Percentiles rank a stretch among this genome's conserved stretches.
These are phyloP conservation scores for Macropus fuliginosus DNA, from an alignment of 2,797 vertebrate species.

Conservation along the genomic window DNA sequence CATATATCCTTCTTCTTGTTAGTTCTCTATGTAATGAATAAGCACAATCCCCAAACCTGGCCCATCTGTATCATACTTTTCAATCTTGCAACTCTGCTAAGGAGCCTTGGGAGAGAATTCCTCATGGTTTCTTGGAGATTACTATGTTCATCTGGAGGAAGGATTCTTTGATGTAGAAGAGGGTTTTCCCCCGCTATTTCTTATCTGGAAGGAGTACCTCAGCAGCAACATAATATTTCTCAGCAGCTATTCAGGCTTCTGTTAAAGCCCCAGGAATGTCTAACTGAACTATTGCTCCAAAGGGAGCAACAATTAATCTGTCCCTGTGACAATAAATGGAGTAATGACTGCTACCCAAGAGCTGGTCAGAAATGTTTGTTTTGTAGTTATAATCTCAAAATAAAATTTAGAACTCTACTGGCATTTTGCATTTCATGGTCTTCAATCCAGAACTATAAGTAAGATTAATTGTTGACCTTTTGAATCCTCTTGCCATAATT, in stretches of 20 bases:
- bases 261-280: slow-evolving; percentile 18
- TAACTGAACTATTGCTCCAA: slow-evolving; percentile 38
- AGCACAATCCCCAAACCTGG: slow-evolving; percentile 50
- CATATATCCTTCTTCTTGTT: slow-evolving; percentile 18
- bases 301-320: slow-evolving; percentile 41
- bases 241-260: background rate
- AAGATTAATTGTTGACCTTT: background rate
- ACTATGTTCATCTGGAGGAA: slow-evolving; percentile 43
- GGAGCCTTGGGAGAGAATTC: background rate
- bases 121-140: slow-evolving; percentile 58
- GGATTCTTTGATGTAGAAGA: slow-evolving; percentile 24
- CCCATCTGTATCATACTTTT: slow-evolving; percentile 51
- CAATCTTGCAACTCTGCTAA: slow-evolving; percentile 54
- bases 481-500: background rate
- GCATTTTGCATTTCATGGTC: slow-evolving; percentile 28
- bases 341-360: background rate
- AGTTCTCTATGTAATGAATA: slow-evolving; percentile 46
- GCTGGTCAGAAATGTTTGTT: rapidly evolving
- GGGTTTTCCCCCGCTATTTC: slow-evolving; percentile 49
- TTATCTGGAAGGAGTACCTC: slow-evolving; percentile 51
- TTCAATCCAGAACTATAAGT: slow-evolving; percentile 1
- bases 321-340: background rate
- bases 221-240: slow-evolving; percentile 47
- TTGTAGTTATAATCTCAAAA: slow-evolving; percentile 60
- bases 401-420: slow-evolving; percentile 33